These are phyloP conservation scores for Sciaenops ocellatus DNA, from an alignment of 2,797 vertebrate species.

Conservation along the genomic window DNA sequence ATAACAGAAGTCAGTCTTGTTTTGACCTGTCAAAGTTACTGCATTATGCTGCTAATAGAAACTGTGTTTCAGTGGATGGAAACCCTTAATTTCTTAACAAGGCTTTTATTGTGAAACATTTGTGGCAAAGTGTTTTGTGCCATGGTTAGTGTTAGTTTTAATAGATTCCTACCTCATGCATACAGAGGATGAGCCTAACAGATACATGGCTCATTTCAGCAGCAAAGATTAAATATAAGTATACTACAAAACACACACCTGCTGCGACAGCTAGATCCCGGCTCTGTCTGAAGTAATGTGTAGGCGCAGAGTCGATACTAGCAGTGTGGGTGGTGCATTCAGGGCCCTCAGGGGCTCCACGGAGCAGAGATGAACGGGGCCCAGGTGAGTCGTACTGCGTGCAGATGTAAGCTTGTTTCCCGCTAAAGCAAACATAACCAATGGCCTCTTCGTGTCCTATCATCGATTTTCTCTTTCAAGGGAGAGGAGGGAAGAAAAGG, in stretches of 20 bases:
- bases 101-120: no score
- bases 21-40: no score
- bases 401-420: constrained; percentile 24
- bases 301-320: constrained; percentile 13
- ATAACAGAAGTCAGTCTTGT: no score
- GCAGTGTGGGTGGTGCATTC: constrained; percentile 32
- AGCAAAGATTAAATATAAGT: neutral
- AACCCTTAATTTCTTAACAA: no score
- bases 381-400: constrained; percentile 66
- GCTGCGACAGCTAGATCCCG: constrained; percentile 19
- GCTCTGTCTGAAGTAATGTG: constrained; percentile 29
- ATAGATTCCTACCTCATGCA: neutral
- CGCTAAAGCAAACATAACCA: constrained; percentile 59
- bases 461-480: constrained; percentile 65
- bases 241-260: constrained; percentile 28
- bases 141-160: no score
- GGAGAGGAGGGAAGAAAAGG: constrained; percentile 30
- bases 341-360: constrained; percentile 24
- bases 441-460: constrained; percentile 57
- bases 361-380: constrained; percentile 52
- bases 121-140: no score
- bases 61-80: no score
- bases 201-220: neutral
- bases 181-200: neutral
- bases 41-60: no score